Conservation (phyloP, 2,113 vertebrate species). For the Campylorhamphus procurvoides region DNA sequence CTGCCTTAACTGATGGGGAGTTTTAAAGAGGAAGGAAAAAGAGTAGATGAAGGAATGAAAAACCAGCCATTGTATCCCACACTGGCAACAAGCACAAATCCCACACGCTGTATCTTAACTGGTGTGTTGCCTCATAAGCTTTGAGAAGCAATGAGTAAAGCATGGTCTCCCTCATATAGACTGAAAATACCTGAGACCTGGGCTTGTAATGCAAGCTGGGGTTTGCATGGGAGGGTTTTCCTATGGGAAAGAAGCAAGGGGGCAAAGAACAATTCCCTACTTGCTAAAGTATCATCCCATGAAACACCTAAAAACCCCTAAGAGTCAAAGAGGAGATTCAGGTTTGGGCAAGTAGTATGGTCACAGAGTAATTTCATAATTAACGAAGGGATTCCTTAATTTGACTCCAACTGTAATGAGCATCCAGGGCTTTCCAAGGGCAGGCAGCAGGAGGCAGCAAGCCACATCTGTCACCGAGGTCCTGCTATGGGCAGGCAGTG, state of each 20-base stretch:
- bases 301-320: background rate
- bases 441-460: background rate
- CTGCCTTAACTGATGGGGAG: background rate
- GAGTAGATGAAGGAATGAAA: background rate
- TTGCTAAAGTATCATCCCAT: background rate
- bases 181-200: background rate
- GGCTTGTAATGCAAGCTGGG: background rate
- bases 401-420: slow-evolving; percentile 25
- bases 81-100: background rate
- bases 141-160: background rate
- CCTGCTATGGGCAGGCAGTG: background rate
- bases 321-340: background rate
- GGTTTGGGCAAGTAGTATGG: background rate
- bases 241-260: background rate
- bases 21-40: background rate
- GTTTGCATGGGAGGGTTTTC: background rate
- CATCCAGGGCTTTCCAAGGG: slow-evolving; percentile 59
- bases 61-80: background rate
- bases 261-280: background rate
- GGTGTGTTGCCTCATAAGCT: background rate
- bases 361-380: background rate
- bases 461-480: slow-evolving; percentile 54
- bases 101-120: accelerated
- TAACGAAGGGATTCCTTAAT: background rate
- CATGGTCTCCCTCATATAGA: background rate